Base-by-base conservation (phyloP, 2,113 vertebrate genomes). In the Rallus limicola region DNA sequence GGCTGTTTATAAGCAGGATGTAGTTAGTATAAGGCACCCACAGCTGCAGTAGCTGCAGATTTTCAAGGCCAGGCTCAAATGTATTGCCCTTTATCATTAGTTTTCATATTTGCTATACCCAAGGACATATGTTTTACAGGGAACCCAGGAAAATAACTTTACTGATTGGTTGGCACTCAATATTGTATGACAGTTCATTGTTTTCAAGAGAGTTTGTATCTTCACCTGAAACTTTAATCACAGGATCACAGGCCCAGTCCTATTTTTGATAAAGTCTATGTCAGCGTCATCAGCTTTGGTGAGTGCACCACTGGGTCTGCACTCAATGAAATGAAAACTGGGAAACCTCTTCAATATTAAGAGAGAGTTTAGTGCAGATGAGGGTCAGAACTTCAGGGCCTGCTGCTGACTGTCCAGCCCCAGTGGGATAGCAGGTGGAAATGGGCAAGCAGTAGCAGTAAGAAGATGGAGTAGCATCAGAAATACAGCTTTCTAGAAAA, bases 1-100 rank as follows among this genome's bases (percentile, higher is more conserved):
- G 79, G 71, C 82, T 97, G 94, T 96, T 97, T 97, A 96, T 94
- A 96, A 91, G 90, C 62, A 90, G 92, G 94, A 90, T 93, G 70
- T 53, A 92, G 92, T 80, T 87, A 81, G 88, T 36, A 70, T 60
- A 94, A 77, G 92, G 92, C 91, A 88, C 64, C 70, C 92, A 91
- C 89, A 94, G 92, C 86, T 53, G 65, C 56, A 79, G 86, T 89
- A 72, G 92, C 91, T 96, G 93, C 79, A 94, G 70, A 58, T 92
- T 95, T 94, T 83, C 92, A 95, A 92, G 91, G 82, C 63, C 28
- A 71, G 63, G 58, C 77, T 82, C 60, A 85, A 86, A 88, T 28
- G 75, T 76, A 70, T 92, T 82, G 75, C 67, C 71, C n/a, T 95
- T 92, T 74, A 95, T 95, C 91, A 80, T 70, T 85, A 86, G 44